These are phyloP conservation scores for Rosalia funebris DNA, from an alignment of 2,888 invertebrate species.

Conservation along the genomic window DNA sequence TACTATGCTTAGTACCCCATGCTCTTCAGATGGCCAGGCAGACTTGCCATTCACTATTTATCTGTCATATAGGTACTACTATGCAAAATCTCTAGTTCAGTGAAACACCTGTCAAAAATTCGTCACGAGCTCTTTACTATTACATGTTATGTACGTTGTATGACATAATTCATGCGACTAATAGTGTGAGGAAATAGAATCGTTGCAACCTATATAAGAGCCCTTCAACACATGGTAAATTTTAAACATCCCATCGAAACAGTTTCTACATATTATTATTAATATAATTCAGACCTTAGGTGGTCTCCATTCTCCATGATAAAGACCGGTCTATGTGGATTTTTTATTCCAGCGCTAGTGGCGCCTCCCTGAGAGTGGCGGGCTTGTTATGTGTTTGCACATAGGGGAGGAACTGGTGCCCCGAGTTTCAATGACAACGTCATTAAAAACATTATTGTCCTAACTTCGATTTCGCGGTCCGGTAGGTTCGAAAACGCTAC, in stretches of 20 bases:
- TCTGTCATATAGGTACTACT: too few species aligned
- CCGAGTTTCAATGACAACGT: conserved; percentile 33
- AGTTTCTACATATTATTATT: background rate
- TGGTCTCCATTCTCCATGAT: conserved; percentile 13
- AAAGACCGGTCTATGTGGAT: background rate
- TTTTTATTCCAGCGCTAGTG: conserved; percentile 15
- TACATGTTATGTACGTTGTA: too few species aligned
- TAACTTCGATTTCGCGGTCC: conserved; percentile 41
- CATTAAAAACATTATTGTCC: conserved; percentile 43
- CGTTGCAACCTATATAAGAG: too few species aligned
- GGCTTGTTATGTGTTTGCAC: conserved; percentile 22
- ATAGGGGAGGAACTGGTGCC: conserved; percentile 8
- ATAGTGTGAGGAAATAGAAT: too few species aligned
- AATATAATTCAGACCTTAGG: conserved; percentile 6
- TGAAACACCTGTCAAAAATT: too few species aligned
- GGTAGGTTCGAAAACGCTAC: conserved; percentile 5
- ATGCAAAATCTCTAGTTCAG: too few species aligned
- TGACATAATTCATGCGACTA: too few species aligned
- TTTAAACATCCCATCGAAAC: background rate
- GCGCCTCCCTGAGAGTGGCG: conserved; percentile 22
- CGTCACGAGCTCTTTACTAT: too few species aligned
- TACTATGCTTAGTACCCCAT: too few species aligned
- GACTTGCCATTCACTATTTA: too few species aligned
- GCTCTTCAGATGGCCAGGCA: too few species aligned
- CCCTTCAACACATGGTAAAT: conserved; percentile 18